These are phyloP conservation scores for Ptychoptera contaminata DNA, from an alignment of 2,888 invertebrate genomes.

Conservation along the genomic window DNA sequence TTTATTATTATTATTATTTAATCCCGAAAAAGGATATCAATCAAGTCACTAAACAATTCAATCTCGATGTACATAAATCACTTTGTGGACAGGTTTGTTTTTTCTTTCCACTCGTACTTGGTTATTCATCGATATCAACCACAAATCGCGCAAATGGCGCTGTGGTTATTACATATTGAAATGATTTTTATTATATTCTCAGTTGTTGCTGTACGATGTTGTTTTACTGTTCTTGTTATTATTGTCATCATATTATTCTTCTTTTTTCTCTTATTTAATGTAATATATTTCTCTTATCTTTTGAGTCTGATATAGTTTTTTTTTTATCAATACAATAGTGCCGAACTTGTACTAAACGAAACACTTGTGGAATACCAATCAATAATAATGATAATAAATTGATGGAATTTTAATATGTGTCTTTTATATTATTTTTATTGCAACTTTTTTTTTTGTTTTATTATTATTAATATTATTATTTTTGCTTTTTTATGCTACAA, in stretches of 20 bases:
- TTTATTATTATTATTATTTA: background rate
- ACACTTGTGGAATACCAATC: no score
- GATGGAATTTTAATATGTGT: background rate
- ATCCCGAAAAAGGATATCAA: constrained; percentile 1
- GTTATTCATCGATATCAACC: constrained; percentile 5
- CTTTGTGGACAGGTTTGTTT: constrained; percentile 16
- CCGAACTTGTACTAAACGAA: no score
- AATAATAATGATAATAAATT: no score
- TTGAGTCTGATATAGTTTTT: no score
- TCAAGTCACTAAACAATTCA: constrained; percentile 25
- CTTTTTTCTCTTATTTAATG: no score
- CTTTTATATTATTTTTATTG: background rate
- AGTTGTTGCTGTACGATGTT: no score
- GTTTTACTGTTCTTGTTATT: no score
- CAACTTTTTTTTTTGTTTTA: background rate
- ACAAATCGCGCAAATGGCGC: constrained; percentile 1
- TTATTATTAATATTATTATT: background rate
- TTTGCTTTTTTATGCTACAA: background rate
- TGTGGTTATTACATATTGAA: background rate
- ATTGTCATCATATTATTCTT: no score
- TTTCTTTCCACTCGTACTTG: background rate
- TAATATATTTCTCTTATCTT: no score
- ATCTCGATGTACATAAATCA: constrained; percentile 32
- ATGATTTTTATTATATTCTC: no score
- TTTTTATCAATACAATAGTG: no score